A percentile compares a stretch with the other conserved stretches of the same genome.
Evolutionary conservation across 2,113 vertebrate species (phyloP).

Genomic region (Dasyprocta punctata): DNA sequence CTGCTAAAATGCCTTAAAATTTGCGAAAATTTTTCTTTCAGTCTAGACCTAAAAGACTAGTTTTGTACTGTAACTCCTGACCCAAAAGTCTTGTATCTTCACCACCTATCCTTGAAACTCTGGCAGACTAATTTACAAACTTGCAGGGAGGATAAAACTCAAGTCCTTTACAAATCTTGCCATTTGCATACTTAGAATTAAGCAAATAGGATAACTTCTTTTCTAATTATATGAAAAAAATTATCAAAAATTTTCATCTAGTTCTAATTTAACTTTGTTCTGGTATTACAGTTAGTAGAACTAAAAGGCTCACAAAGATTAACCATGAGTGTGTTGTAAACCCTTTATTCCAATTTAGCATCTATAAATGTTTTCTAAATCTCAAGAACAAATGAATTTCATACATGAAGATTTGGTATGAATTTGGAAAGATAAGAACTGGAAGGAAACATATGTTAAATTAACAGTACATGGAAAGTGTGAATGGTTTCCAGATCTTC

Average conservation of each 20-base stretch:
- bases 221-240: neutral
- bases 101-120: neutral
- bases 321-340: neutral
- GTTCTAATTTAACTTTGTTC: neutral
- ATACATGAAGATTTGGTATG: neutral
- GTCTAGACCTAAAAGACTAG: neutral
- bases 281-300: neutral
- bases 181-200: neutral
- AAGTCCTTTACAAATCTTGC: neutral
- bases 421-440: neutral
- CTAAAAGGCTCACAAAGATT: neutral
- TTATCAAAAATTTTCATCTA: neutral
- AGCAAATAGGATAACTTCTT: neutral
- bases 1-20: neutral
- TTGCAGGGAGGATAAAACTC: neutral
- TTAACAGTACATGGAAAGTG: neutral
- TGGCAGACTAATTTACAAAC: neutral
- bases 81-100: neutral
- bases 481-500: neutral
- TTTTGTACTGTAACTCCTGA: neutral
- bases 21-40: neutral
- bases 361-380: neutral
- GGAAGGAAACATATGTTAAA: neutral
- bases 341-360: conserved; percentile 23
- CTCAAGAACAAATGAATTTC: conserved; percentile 26